Conservation (phyloP, 37 sponge, comb jelly and placozoan species). For the Dysidea cf. avara region DNA sequence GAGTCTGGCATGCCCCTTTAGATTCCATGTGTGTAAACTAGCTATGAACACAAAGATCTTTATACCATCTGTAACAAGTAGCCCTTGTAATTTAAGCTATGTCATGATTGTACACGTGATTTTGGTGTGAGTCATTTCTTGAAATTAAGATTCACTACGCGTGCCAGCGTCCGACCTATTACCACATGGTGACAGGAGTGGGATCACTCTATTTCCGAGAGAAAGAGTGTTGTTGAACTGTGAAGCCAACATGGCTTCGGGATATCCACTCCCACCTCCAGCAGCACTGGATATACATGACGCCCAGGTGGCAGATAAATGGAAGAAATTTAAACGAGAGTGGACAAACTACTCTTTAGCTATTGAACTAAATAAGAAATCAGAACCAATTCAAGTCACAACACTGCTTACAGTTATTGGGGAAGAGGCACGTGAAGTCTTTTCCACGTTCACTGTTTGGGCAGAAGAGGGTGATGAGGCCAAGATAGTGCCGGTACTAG, state of each 20-base stretch:
- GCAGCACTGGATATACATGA: constrained; percentile 24
- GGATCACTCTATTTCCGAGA: constrained; percentile 66
- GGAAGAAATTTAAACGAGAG: constrained; percentile 30
- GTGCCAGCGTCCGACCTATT: too few relatives aligned
- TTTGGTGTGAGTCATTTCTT: too few relatives aligned
- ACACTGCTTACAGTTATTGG: constrained; percentile 38
- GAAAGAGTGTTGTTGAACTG: constrained; percentile 32
- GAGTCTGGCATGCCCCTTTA: too few relatives aligned
- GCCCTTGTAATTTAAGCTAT: too few relatives aligned
- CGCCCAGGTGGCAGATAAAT: constrained; percentile 27
- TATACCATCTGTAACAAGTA: too few relatives aligned
- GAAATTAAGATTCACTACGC: too few relatives aligned
- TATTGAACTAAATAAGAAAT: constrained; percentile 17
- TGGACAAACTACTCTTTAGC: constrained; percentile 34
- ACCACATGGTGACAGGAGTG: constrained; percentile 51
- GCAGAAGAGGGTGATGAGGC: constrained; percentile 18
- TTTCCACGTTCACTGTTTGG: constrained; percentile 31
- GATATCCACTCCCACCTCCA: constrained; percentile 9
- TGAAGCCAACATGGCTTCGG: background rate
- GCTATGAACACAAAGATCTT: too few relatives aligned
- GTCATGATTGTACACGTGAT: too few relatives aligned
- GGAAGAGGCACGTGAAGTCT: constrained; percentile 44
- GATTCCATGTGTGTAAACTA: too few relatives aligned
- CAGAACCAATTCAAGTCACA: constrained; percentile 23
- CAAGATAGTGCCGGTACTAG: constrained; percentile 25